These are phyloP conservation scores for Amphibalanus amphitrite DNA, from an alignment of 1,140 invertebrate species.

Conservation along the genomic window DNA sequence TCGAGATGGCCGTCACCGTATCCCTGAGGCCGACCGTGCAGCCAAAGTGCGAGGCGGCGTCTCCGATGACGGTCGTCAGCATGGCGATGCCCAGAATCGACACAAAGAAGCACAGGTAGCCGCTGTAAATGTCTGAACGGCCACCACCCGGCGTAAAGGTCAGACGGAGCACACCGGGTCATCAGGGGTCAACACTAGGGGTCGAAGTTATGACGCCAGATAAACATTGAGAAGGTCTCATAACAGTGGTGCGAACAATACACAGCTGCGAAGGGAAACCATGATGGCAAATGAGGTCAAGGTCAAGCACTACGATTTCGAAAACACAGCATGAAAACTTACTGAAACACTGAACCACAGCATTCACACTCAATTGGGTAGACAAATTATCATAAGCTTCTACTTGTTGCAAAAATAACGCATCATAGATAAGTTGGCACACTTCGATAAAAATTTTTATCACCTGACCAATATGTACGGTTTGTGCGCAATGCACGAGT, in stretches of 20 bases:
- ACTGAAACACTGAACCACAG: too few species aligned
- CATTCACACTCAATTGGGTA: too few species aligned
- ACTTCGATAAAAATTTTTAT: not conserved
- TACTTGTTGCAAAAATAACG: not conserved
- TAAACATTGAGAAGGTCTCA: not conserved
- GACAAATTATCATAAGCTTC: too few species aligned
- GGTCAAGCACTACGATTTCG: not conserved
- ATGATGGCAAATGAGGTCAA: not conserved
- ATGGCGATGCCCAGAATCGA: conserved; percentile 43
- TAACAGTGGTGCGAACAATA: not conserved
- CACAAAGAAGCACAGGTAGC: conserved; percentile 42
- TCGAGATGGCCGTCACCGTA: conserved; percentile 44
- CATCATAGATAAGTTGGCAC: not conserved
- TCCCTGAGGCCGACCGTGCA: conserved; percentile 47
- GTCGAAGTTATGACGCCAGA: not conserved
- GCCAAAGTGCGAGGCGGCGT: conserved; percentile 44
- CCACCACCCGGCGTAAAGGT: not conserved
- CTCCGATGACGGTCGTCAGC: conserved; percentile 46
- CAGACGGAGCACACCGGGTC: not conserved
- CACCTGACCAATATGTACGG: too few species aligned
- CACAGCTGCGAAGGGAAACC: not conserved
- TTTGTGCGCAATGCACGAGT: too few species aligned
- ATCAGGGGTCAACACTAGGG: not conserved
- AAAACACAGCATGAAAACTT: too few species aligned
- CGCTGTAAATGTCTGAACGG: conserved; percentile 27